These are phyloP conservation scores for Stenolophus ochropezus DNA, from an alignment of 2,888 invertebrate genomes.

Conservation along the genomic window DNA sequence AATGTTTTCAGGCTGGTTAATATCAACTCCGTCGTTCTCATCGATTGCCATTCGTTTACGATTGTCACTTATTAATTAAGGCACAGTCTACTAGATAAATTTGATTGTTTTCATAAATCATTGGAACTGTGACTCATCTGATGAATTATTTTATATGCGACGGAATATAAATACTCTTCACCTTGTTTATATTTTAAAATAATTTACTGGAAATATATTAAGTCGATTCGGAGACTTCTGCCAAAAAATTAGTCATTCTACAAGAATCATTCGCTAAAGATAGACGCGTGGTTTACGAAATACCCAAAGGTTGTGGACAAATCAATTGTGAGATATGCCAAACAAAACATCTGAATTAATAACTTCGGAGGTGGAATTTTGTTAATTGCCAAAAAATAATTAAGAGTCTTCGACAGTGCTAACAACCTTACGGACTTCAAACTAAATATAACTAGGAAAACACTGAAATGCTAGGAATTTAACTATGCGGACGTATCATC, in stretches of 20 bases:
- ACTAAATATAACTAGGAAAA: constrained; percentile 34
- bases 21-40: constrained; percentile 22
- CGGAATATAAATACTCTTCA: constrained; percentile 48
- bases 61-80: constrained; percentile 52
- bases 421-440: constrained; percentile 28
- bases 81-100: constrained; percentile 47
- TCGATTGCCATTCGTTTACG: constrained; percentile 45
- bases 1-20: constrained; percentile 19
- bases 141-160: constrained; percentile 51
- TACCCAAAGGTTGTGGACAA: constrained; percentile 39
- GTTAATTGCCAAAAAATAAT: constrained; percentile 41
- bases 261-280: constrained; percentile 57
- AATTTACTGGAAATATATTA: constrained; percentile 59
- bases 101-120: constrained; percentile 47
- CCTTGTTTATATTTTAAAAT: constrained; percentile 58
- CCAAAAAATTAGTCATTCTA: constrained; percentile 60
- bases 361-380: constrained; percentile 20
- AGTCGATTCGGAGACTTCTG: constrained; percentile 53
- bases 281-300: constrained; percentile 53
- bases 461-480: not conserved
- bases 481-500: constrained; percentile 19
- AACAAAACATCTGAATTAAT: constrained; percentile 53
- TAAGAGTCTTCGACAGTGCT: constrained; percentile 30
- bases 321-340: constrained; percentile 58
- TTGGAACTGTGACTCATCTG: constrained; percentile 23